Base-by-base conservation (phyloP, 2,888 invertebrate genomes). In the Lepeophtheirus nordmannii region DNA sequence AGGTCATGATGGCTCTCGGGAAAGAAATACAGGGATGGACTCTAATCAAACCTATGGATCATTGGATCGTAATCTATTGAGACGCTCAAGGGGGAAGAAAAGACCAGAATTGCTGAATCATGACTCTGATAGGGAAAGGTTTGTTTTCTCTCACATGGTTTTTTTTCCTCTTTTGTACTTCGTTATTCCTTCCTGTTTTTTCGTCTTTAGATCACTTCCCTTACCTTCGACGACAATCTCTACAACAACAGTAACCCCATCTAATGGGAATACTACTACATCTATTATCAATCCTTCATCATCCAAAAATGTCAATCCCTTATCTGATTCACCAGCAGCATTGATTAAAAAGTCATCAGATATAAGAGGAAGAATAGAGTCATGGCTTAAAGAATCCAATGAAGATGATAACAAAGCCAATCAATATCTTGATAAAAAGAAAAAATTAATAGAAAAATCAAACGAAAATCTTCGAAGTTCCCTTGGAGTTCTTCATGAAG, bases 371-470 rank as follows among this genome's bases (percentile, higher is more conserved):
- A 89, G 89, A 88, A 90, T 91, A 73, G 89, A 91, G 76, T 87
- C 87, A 9, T 91, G 91, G 91, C 78, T 91, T 69, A 84, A 88
- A 70, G 87, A 88, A 67, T 89, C 87, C 77, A 88, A 88, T 74
- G 84, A 83, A 73, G 87, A 84, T 73, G 88, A 87, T 74, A 82
- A 82, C 72, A 65, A 65, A 58, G 65, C 65, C 23, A 57, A 58
- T 14, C 23, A 58, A 38, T 65, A 65, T 23, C 62, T 67, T 62
- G 69, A 70, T 37, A 68, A 67, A 57, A 68, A 68, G 58, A 46
- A 68, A 53, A 59, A 67, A 20, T 56, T 70, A 23, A 68, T 56
- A 69, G 69, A 59, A 69, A 68, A 59, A 68, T 68, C 40, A 67
- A 68, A 58, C 37, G 20, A 17, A 68, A 65, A 22, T 57, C 58